phyloP scores from a whole-genome alignment of 1,140 invertebrate genomes.

The Mycetomoellerius zeteki region DNA sequence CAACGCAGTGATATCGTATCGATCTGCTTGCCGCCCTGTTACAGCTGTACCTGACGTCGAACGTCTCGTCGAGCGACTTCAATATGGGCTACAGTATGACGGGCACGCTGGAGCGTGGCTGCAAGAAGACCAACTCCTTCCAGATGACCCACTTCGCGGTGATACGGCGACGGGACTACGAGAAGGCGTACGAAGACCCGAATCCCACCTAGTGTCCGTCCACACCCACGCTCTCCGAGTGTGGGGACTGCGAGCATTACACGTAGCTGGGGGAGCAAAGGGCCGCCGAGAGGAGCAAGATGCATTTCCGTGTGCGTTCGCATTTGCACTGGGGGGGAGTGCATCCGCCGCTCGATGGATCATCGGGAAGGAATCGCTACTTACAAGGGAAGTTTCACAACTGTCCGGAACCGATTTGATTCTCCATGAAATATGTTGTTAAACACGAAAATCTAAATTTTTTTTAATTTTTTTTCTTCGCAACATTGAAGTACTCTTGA shows the following conservation, averaged over 20 bases:
- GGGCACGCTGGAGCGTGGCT: slow-evolving; percentile 93
- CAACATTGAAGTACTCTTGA: too few species aligned
- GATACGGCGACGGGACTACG: slow-evolving; percentile 90
- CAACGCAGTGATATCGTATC: slow-evolving; percentile 43
- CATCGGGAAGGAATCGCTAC: slow-evolving; percentile 26
- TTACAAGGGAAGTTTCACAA: too few species aligned
- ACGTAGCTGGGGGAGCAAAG: slow-evolving; percentile 76
- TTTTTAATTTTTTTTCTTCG: too few species aligned
- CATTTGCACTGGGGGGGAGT: background rate
- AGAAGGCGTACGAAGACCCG: slow-evolving; percentile 86
- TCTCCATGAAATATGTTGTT: too few species aligned
- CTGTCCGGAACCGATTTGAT: too few species aligned
- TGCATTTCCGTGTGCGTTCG: slow-evolving; percentile 29
- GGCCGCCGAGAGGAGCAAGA: slow-evolving; percentile 28
- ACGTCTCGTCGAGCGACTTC: slow-evolving; percentile 93
- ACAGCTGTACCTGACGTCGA: slow-evolving; percentile 92
- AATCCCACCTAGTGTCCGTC: slow-evolving; percentile 86
- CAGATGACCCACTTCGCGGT: slow-evolving; percentile 95
- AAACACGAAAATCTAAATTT: too few species aligned
- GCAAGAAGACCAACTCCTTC: slow-evolving; percentile 91
- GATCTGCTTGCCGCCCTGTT: slow-evolving; percentile 66
- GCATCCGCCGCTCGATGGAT: slow-evolving; percentile 3
- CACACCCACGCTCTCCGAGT: slow-evolving; percentile 85
- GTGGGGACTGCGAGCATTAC: slow-evolving; percentile 84
- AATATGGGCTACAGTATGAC: slow-evolving; percentile 96